Evolutionary conservation across 2,888 invertebrate genomes (phyloP), one percentile per base, ranked within the genome.

Genomic region (Drosophila phalerata): DNA sequence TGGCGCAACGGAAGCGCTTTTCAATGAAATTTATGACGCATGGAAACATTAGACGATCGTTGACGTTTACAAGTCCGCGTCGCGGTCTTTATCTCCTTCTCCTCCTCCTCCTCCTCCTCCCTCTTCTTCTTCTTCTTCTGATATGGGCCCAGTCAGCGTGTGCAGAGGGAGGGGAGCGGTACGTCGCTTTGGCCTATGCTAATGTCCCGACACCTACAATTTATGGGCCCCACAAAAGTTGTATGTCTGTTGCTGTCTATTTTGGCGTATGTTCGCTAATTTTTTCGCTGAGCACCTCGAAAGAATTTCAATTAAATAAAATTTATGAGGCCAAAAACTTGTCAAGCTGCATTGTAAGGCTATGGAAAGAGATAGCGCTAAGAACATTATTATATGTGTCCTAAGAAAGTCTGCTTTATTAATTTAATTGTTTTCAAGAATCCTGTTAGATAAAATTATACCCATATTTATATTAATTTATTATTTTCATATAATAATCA

Each of bases 21-120:
- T 90, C 90, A 84, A 90, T 89, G 77, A 90, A 91, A 90, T 90
- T 90, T 90, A 90, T 90, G 90, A 91, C 84, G 80, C 89, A 90
- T 90, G 89, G 91, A 88, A 91, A 91, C 86, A 90, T 90, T 89
- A 90, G 79, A 85, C 89, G 90, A 88, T 83, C 85, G 85, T 87
- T 85, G 90, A 90, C 90, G 84, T 89, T 84, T 77, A 88, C 86
- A 86, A 90, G 82, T 89, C 85, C 65, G 69, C 70, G 67, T 77
- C 61, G 69, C 64, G 45, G 60, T 60, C 55, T 38, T 22, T 13
- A 53, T 22, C 55, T 64, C 30, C 34, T 53, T 32, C 30, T 1
- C 11, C 30, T 28, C 17, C 48, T 17, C 15, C 11, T 15, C 2
- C 34, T 64, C 52, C 53, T 40, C 15, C 15, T 52, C 28, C 45